Conservation (phyloP, 2,797 vertebrate genomes). For the Pelodytes ibericus region DNA sequence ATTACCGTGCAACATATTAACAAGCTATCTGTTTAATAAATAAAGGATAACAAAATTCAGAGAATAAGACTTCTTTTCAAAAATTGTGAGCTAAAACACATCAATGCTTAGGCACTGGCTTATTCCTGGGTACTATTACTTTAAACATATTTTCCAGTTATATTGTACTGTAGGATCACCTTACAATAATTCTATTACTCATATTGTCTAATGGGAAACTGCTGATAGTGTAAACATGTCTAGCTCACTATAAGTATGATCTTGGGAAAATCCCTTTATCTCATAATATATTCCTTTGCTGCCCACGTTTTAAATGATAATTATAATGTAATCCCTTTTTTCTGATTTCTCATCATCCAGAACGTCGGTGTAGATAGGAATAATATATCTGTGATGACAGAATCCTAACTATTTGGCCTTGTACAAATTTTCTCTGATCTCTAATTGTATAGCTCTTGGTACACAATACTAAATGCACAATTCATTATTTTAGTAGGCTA, state of each 20-base stretch:
- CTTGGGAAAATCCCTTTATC: constrained; percentile 42
- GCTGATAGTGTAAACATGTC: constrained; percentile 20
- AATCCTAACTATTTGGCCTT: constrained; percentile 26
- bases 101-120: no score
- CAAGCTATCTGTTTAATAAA: no score
- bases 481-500: constrained; percentile 28
- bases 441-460: constrained; percentile 10
- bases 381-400: constrained; percentile 39
- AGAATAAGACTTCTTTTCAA: no score
- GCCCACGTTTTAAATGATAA: constrained; percentile 37
- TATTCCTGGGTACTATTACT: no score
- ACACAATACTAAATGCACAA: constrained; percentile 12
- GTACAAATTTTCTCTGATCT: neutral
- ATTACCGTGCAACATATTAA: no score
- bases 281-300: constrained; percentile 31
- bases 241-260: constrained; percentile 25
- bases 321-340: constrained; percentile 39
- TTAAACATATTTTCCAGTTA: no score
- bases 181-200: no score
- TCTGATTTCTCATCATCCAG: constrained; percentile 32
- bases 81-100: no score
- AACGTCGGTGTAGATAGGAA: constrained; percentile 40
- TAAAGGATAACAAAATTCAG: no score
- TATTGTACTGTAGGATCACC: no score
- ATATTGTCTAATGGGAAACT: no score